Evolutionary conservation across 2,113 vertebrate species (phyloP), one percentile per base, ranked within the genome.

Genomic region (Mesocricetus auratus): DNA sequence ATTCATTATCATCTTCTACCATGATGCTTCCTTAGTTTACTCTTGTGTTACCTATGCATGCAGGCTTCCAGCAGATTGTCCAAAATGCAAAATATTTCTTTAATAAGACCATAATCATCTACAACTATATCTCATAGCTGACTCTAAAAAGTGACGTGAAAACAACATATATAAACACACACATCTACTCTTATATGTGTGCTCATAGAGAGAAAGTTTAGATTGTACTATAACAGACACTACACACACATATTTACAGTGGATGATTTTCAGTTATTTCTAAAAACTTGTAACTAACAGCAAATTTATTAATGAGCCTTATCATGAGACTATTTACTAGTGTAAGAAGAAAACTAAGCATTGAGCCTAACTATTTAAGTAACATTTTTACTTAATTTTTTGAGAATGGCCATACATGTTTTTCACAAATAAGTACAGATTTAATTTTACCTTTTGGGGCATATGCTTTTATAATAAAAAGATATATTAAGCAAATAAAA

Each of bases 401-500:
- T 64, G 16, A 45, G 4, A 45, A 45, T 85, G 15, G 19, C 31
- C 3, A 62, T 62, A 42, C 26, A 7, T 62, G 29, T 42, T 62
- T 89, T 88, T 64, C n/a, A 29, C 82, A 96, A 75, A 91, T 8
- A 86, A 62, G 24, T 0, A 31, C 1, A 69, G 29, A 16, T 90
- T 96, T 94, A 94, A 56, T 85, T 78, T 94, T 91, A 73, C 47
- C 31, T 66, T 90, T 86, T 89, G 78, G 4, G 19, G 87, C 2
- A 66, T 85, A 93, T 0, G 66, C 78, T 95, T 93, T 45, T 62
- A 71, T 91, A 96, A 53, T 24, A 17, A 64, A 97, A 45, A n/a
- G 2, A 53, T 75, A 56, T 31, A 95, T n/a, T 11, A 71, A 36
- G 50, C 64, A 90, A 97, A 85, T 75, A 79, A 93, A 97, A 96